These are phyloP conservation scores for Drosophila pegasa DNA, from an alignment of 2,888 invertebrate genomes.

Conservation along the genomic window DNA sequence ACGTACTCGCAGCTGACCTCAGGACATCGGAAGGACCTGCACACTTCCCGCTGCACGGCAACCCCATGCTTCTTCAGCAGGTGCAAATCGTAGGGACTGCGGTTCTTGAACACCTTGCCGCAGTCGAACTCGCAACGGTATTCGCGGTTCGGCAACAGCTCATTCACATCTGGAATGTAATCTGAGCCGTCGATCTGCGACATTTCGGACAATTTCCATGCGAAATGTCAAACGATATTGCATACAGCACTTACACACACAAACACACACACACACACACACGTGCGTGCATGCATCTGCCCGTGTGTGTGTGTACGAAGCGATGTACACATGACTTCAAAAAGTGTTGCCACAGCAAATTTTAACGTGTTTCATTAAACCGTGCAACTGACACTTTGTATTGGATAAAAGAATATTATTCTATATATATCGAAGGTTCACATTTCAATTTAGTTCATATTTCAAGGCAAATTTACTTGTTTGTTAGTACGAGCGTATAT, in stretches of 20 bases:
- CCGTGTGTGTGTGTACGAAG: not conserved
- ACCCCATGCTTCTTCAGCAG: constrained; percentile 25
- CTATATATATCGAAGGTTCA: too few relatives aligned
- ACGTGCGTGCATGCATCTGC: not conserved
- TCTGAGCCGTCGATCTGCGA: not conserved
- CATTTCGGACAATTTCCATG: constrained; percentile 7
- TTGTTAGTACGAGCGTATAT: not conserved
- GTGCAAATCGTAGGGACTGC: constrained; percentile 26
- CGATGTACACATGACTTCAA: not conserved
- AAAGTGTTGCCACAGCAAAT: constrained; percentile 10
- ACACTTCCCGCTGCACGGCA: not conserved
- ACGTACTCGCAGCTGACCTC: constrained; percentile 1
- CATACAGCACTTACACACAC: not conserved
- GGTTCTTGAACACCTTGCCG: constrained; percentile 35
- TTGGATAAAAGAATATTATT: not conserved
- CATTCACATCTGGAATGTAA: constrained; percentile 22
- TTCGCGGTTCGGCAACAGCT: constrained; percentile 37
- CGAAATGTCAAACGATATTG: not conserved
- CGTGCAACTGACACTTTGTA: not conserved
- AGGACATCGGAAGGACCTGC: constrained; percentile 33
- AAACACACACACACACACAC: not conserved
- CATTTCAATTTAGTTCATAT: not conserved
- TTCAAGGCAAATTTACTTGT: too few relatives aligned
- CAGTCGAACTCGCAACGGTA: constrained; percentile 35
- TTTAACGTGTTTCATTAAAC: not conserved